A percentile compares a stretch with the other conserved stretches of the same genome.
Conservation (phyloP, 2,797 vertebrate species). For the Cyprinodon diabolis region DNA sequence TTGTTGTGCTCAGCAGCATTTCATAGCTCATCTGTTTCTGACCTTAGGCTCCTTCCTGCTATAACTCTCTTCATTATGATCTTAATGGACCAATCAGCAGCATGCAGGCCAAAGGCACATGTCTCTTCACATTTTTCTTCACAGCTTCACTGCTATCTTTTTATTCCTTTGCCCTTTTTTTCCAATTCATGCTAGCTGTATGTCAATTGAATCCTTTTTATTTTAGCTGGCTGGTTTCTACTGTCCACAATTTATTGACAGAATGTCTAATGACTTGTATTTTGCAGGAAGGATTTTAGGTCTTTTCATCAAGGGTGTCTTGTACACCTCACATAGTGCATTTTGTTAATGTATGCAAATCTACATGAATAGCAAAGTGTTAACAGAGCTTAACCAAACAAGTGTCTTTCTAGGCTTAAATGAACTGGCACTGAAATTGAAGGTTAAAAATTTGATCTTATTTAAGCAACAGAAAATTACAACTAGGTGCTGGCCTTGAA, state of each 20-base stretch:
- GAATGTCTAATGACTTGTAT: not conserved
- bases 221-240: not conserved
- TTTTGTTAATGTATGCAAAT: not conserved
- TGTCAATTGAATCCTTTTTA: not conserved
- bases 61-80: conserved; percentile 60
- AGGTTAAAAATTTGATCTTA: not conserved
- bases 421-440: not conserved
- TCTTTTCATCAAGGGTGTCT: not conserved
- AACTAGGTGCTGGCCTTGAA: not conserved
- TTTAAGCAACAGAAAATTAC: not conserved
- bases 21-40: conserved; percentile 26
- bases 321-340: not conserved
- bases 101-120: conserved; percentile 26
- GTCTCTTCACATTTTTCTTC: conserved; percentile 17
- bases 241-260: not conserved
- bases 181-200: not conserved
- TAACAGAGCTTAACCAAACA: no score
- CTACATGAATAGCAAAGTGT: not conserved
- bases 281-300: not conserved
- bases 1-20: conserved; percentile 46
- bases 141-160: conserved; percentile 24
- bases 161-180: conserved; percentile 10
- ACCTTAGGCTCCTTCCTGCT: conserved; percentile 45
- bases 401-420: not conserved
- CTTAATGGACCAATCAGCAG: conserved; percentile 59